phyloP scores from a whole-genome alignment of 2,797 vertebrate genomes.

The Brachymystax lenok region DNA sequence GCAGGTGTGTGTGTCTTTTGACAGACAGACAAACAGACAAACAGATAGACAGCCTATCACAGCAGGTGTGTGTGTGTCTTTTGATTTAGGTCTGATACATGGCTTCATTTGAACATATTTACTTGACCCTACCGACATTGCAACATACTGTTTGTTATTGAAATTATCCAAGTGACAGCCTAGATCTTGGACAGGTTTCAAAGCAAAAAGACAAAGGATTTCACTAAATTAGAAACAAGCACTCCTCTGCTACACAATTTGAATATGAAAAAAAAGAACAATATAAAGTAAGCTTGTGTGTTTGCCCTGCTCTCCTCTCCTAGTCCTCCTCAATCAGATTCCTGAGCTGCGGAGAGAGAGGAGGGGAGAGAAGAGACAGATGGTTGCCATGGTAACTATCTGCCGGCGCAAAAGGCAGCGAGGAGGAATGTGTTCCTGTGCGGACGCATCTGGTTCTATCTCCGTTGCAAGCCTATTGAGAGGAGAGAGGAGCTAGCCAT shows the following conservation, averaged over 20 bases:
- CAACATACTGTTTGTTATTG: not conserved
- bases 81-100: not conserved
- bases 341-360: conserved; percentile 39
- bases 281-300: not conserved
- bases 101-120: not conserved
- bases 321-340: conserved; percentile 56
- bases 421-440: conserved; percentile 70
- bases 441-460: conserved; percentile 68
- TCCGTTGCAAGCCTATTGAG: too few relatives aligned
- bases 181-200: conserved; percentile 18
- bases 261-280: conserved; percentile 17
- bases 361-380: conserved; percentile 62
- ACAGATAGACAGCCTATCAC: too few relatives aligned
- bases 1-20: too few relatives aligned
- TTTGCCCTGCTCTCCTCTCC: not conserved
- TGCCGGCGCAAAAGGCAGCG: conserved; percentile 37
- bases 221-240: not conserved
- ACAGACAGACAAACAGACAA: too few relatives aligned
- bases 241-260: conserved; percentile 4
- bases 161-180: not conserved
- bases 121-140: not conserved
- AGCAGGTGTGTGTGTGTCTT: too few relatives aligned
- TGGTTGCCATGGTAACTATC: conserved; percentile 81
- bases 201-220: conserved; percentile 25
- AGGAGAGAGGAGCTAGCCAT: too few relatives aligned